Evolutionary conservation across 2,113 vertebrate genomes (phyloP), one percentile per base, ranked within the genome.

Genomic region (Leucoraja erinaceus): DNA sequence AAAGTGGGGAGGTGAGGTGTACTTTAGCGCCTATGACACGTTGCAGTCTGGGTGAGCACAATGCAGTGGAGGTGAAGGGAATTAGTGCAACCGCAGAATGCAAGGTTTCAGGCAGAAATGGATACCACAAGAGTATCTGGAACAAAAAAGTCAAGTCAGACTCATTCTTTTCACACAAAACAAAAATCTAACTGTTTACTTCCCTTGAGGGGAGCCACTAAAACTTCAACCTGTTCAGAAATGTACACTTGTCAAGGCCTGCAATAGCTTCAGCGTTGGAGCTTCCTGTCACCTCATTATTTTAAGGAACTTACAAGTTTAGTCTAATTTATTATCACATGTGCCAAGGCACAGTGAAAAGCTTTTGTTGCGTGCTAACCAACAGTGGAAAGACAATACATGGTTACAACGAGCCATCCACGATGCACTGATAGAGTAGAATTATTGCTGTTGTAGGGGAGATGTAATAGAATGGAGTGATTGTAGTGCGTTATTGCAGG

Each of bases 171-270:
- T 20, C 38, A 72, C 66, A 72, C 22, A 72, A 31, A 33, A 88
- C 61, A 86, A 86, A 86, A 63, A 88, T 31, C 28, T 61, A 86
- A 86, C 83, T 88, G 56, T 88, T 88, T 31, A 88, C 83, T 88
- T 88, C 28, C 54, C 25, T 86, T 61, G 25, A 54, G 61, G 47
- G 81, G 81, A 88, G 2, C 38, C 66, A 72, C 68, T 54, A 70
- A 90, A 90, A 18, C 86, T 28, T 72, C 22, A 33, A 7, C 66
- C 10, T 72, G 68, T 8, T 31, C 11, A 20, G 5, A 72, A 54
- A 1, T 91, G 22, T 22, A 20, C 72, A 38, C 81, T 90, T 25
- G 47, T 47, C 4, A 9, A 25, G 77, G 47, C 20, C 31, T 88
- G 14, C 5, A 88, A 11, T 63, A 31, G 59, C 59, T n/a, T 14